Conservation (phyloP, 2,113 vertebrate genomes). For the Myotis davidii region DNA sequence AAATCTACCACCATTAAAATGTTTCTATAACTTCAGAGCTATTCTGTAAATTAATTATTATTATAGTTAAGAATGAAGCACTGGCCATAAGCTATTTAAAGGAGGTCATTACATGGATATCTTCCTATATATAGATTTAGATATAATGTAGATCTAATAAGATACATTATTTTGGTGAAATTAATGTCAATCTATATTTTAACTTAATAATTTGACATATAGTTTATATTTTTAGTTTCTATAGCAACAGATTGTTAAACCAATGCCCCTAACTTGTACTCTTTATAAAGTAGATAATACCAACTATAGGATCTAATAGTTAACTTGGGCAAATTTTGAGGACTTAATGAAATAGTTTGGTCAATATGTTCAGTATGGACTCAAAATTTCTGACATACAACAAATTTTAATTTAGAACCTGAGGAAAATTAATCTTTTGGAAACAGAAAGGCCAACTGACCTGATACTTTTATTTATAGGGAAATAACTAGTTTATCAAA, state of each 20-base stretch:
- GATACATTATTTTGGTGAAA: slow-evolving; percentile 8
- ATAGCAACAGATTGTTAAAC: not conserved
- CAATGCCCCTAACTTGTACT: not conserved
- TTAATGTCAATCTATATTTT: not conserved
- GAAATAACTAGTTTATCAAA: not conserved
- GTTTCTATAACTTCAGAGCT: not conserved
- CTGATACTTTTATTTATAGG: not conserved
- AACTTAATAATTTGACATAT: not conserved
- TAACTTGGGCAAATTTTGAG: slow-evolving; percentile 5
- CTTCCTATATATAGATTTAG: not conserved
- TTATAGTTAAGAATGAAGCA: not conserved
- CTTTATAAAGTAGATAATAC: slow-evolving; percentile 26
- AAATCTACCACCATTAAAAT: not conserved
- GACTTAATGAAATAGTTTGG: not conserved
- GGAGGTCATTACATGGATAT: not conserved
- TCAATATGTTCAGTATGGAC: not conserved
- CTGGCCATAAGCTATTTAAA: not conserved
- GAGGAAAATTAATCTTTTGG: slow-evolving; percentile 11
- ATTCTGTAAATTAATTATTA: slow-evolving; percentile 24
- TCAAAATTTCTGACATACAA: not conserved
- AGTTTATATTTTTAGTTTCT: slow-evolving; percentile 40
- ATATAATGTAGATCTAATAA: not conserved
- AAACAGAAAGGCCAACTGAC: not conserved
- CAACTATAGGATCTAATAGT: not conserved
- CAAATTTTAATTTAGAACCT: not conserved